phyloP scores from a whole-genome alignment of 2,888 invertebrate genomes.

The Dastarcus helophoroides region DNA sequence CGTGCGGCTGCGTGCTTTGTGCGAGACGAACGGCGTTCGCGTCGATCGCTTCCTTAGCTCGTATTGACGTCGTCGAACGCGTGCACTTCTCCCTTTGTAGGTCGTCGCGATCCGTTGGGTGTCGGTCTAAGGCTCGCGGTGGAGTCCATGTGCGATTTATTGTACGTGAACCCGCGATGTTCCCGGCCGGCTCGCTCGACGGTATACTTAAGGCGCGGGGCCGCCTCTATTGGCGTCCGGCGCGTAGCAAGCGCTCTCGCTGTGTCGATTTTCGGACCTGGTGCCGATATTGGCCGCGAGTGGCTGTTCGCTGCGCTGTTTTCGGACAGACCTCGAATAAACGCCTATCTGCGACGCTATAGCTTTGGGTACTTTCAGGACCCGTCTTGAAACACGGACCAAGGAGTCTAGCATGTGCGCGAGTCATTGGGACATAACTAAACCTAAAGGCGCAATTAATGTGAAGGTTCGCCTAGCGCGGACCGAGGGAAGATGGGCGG shows the following conservation, averaged over 20 bases:
- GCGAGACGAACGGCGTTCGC: conserved; percentile 10
- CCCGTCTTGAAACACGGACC: conserved; percentile 72
- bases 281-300: conserved; percentile 13
- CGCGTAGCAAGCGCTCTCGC: conserved; percentile 25
- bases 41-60: conserved; percentile 12
- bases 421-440: conserved; percentile 49
- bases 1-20: conserved; percentile 11
- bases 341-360: conserved; percentile 30
- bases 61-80: conserved; percentile 19
- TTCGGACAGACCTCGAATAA: conserved; percentile 17
- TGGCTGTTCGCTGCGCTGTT: conserved; percentile 12
- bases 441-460: conserved; percentile 58
- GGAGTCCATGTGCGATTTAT: no score
- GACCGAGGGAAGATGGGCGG: conserved; percentile 39
- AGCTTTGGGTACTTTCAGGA: conserved; percentile 39
- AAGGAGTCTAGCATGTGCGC: conserved; percentile 63
- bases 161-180: conserved; percentile 11
- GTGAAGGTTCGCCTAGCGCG: conserved; percentile 38
- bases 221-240: conserved; percentile 16
- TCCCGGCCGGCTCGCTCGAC: conserved; percentile 16
- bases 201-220: conserved; percentile 11
- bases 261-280: conserved; percentile 21
- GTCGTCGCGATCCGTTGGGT: conserved; percentile 44
- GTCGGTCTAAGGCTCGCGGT: no score
- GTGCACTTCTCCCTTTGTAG: conserved; percentile 40